Base-by-base conservation (phyloP, 2,888 invertebrate genomes). In the Apocheima hispidaria region DNA sequence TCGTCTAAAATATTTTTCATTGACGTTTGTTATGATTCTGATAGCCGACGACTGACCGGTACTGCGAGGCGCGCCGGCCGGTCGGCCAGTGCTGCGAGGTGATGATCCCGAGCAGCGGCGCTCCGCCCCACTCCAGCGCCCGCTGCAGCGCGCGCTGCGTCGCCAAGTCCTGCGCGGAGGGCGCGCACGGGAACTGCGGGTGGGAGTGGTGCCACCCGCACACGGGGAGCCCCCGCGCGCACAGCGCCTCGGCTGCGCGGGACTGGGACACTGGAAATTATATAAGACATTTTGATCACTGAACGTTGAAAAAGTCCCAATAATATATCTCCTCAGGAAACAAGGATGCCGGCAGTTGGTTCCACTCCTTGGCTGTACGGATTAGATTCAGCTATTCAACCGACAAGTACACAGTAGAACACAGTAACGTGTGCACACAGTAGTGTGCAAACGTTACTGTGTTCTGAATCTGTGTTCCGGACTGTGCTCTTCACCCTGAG, bases 191-290 rank as follows among this genome's bases (percentile, higher is more conserved):
- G 87, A 96, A 96, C 21, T 90, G 86, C 1, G 96, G 96, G 90
- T 96, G 96, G 26, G 96, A 96, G 91, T 96, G 96, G 86, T 96
- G 96, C 96, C 96, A 96, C 21, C 95, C 96, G 59, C 95, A 91
- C 55, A 95, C 93, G 18, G 86, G 78, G 70, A 87, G 78, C 2
- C 94, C 94, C 16, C 79, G 79, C 10, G 75, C 63, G 4, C 86
- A 85, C 23, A 96, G 93, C 28, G 75, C 77, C 69, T 94, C 94
- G 53, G 94, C 94, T 2, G 96, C 95, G 63, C 82, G 83, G 4
- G 95, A 93, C 78, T 96, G 88, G 0, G 90, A 87, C 62, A 90
- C 90, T 91, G 78, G 20, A n/a, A 12, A n/a, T 7, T 16, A 4
- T 12, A 20, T 10, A 16, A n/a, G 4, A 26, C 26, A 26, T 1